A percentile compares a stretch with the other conserved stretches of the same genome.
Evolutionary conservation across 2,888 invertebrate species (phyloP).

Genomic region (Brachypterus glaber): DNA sequence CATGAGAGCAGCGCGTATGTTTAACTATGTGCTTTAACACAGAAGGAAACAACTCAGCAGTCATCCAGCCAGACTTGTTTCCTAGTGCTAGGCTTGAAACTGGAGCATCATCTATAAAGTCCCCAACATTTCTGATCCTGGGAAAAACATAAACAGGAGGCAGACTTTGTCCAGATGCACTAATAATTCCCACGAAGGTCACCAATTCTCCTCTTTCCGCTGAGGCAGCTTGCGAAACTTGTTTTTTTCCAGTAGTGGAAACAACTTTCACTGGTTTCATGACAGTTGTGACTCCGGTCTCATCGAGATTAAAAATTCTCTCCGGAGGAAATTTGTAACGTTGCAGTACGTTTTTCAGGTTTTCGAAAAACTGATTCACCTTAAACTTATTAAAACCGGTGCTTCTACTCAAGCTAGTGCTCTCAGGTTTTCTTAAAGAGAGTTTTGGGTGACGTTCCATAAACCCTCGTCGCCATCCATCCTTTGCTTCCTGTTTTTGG

Average conservation of each 20-base stretch:
- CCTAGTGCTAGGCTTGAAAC: conserved; percentile 15
- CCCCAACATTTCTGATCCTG: conserved; percentile 15
- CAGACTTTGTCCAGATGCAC: conserved; percentile 17
- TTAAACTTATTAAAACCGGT: too few relatives aligned
- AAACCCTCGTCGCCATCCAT: conserved; percentile 6
- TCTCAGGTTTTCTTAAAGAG: too few relatives aligned
- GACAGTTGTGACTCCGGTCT: too few relatives aligned
- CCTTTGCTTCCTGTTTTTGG: conserved; percentile 6
- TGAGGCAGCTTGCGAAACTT: conserved; percentile 15
- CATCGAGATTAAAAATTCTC: too few relatives aligned
- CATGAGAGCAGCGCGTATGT: conserved; percentile 6
- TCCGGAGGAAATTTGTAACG: too few relatives aligned
- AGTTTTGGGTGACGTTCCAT: too few relatives aligned
- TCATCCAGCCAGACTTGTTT: conserved; percentile 21
- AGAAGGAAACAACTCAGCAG: conserved; percentile 13
- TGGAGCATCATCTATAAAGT: conserved; percentile 18
- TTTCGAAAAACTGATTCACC: too few relatives aligned
- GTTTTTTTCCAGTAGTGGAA: conserved; percentile 16
- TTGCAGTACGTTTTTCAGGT: too few relatives aligned
- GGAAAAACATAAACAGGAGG: conserved; percentile 20
- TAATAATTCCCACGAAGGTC: conserved; percentile 19
- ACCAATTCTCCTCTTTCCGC: conserved; percentile 17
- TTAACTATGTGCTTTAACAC: conserved; percentile 14
- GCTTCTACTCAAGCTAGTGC: too few relatives aligned
- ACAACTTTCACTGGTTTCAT: too few relatives aligned